Conservation (phyloP, 1,140 invertebrate species). For the Drosophila bocqueti region DNA sequence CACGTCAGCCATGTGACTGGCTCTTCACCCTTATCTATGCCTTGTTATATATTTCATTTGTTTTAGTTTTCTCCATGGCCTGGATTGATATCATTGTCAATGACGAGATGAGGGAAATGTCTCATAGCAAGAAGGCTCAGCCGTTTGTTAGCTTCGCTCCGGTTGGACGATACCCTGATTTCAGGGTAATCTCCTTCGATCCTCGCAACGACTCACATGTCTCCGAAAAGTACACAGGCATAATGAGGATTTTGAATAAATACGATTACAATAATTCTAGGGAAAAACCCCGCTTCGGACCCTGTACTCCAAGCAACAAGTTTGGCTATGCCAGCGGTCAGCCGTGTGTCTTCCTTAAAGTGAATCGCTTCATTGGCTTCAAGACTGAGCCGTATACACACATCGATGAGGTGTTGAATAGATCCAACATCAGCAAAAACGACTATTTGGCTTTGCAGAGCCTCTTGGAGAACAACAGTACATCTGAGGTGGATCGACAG, state of each 20-base stretch:
- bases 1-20: slow-evolving; percentile 13
- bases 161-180: not conserved
- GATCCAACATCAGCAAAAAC: not conserved
- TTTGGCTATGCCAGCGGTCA: slow-evolving; percentile 43
- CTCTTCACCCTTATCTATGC: slow-evolving; percentile 10
- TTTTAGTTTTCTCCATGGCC: slow-evolving; percentile 11
- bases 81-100: slow-evolving; percentile 24
- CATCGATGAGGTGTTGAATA: slow-evolving; percentile 11
- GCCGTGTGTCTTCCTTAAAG: slow-evolving; percentile 63
- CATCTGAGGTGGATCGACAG: not conserved
- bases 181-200: slow-evolving; percentile 24
- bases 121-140: slow-evolving; percentile 9
- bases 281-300: slow-evolving; percentile 30
- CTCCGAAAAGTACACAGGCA: not conserved
- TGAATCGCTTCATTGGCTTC: slow-evolving; percentile 63
- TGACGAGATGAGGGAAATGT: not conserved
- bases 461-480: slow-evolving; percentile 1
- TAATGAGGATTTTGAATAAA: slow-evolving; percentile 6
- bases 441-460: slow-evolving; percentile 26
- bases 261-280: slow-evolving; percentile 22
- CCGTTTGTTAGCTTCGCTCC: slow-evolving; percentile 42
- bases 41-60: not conserved
- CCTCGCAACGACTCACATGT: slow-evolving; percentile 12
- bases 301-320: slow-evolving; percentile 19
- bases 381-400: slow-evolving; percentile 28